Base-by-base conservation (phyloP, 2,888 invertebrate genomes). In the Trissolcus japonicus region DNA sequence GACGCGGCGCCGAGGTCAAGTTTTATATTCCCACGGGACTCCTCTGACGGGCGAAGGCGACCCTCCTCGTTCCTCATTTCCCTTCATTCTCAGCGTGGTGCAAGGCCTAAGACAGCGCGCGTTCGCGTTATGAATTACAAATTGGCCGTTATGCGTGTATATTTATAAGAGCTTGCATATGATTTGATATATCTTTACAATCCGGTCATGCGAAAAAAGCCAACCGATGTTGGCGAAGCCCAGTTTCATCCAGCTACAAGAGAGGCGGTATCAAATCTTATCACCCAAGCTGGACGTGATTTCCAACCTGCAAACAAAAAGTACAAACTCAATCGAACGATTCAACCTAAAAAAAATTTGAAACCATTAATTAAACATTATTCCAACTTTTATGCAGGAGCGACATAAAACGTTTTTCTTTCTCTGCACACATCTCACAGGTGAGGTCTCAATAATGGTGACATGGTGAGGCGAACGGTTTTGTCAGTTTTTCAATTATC, bases 111-210 rank as follows among this genome's bases (percentile, higher is more conserved):
- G 81, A 82, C 74, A 77, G 69, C 81, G 68, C 68, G 73, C 72
- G 81, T 75, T 82, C 83, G 83, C 84, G 83, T 84, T 85, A 86
- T 86, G 86, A 86, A 86, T 86, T 86, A 86, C 86, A 85, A 84
- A 86, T 86, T 84, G 85, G 82, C 80, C 81, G 79, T 80, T 76
- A 76, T 69, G 76, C 76, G 76, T 71, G 69, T 78, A 62, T 71
- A 78, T 76, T 69, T 35, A 73, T 73, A 73, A 50, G 65, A 60
- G 56, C 62, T 68, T 79, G 63, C 72, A 76, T 79, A 76, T 68
- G 75, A 69, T 76, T 76, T 74, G 76, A 74, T 73, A 76, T 72
- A 76, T 79, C 69, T 73, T 73, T 76, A 79, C 68, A 79, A 76
- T 72, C 72, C 78, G 76, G 75, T 67, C 73, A 73, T 69, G 76